phyloP scores from a whole-genome alignment of 2,888 invertebrate genomes.

The Eupelmus urozonus region DNA sequence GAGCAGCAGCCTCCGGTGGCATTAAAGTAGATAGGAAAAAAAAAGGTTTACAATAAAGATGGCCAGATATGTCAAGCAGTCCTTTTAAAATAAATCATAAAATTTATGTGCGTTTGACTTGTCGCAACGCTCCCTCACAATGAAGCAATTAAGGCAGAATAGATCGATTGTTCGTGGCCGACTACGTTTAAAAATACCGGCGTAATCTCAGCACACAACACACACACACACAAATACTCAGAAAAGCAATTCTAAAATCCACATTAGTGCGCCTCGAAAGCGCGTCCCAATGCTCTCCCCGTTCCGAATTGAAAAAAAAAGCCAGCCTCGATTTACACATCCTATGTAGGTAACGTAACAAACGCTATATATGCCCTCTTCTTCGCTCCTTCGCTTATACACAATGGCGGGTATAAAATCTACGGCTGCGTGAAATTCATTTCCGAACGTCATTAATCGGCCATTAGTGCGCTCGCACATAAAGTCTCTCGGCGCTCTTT shows the following conservation, averaged over 20 bases:
- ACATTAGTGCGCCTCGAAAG: neutral
- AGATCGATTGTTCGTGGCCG: slow-evolving; percentile 15
- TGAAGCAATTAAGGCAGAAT: slow-evolving; percentile 34
- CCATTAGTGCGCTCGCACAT: slow-evolving; percentile 43
- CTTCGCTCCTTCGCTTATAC: neutral
- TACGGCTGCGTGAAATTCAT: slow-evolving; percentile 56
- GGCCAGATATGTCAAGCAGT: neutral
- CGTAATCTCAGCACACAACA: neutral
- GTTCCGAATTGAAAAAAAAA: slow-evolving; percentile 9
- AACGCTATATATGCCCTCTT: neutral
- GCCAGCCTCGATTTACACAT: neutral
- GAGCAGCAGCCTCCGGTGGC: too few species aligned
- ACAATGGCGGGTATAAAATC: too few species aligned
- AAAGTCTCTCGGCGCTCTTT: neutral
- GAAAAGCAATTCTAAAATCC: neutral
- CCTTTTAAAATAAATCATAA: slow-evolving; percentile 4
- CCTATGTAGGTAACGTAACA: neutral
- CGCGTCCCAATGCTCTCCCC: neutral
- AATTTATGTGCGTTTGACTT: slow-evolving; percentile 22
- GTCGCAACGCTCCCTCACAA: slow-evolving; percentile 29
- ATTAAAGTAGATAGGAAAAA: neutral
- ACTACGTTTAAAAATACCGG: neutral
- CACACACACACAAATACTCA: neutral
- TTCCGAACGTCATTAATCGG: slow-evolving; percentile 60
- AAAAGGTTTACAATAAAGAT: neutral